phyloP scores from a whole-genome alignment of 2,113 vertebrate species.

The Pomatorhinus ruficollis region DNA sequence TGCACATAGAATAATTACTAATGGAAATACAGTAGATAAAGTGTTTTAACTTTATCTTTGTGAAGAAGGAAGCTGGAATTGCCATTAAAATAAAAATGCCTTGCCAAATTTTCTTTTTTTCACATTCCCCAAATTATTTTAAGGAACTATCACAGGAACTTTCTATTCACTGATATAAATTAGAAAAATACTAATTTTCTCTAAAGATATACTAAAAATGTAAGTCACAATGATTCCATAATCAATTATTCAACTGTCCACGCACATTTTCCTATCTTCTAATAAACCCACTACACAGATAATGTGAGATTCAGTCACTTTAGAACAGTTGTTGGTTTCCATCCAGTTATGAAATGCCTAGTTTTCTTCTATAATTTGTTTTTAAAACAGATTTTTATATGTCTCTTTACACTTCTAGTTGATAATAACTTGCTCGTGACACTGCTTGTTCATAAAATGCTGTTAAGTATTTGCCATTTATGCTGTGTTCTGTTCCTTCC shows the following conservation, averaged over 20 bases:
- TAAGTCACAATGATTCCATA: neutral
- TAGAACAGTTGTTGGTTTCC: neutral
- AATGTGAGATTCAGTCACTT: neutral
- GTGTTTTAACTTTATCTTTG: neutral
- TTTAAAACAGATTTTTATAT: neutral
- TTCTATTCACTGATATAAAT: neutral
- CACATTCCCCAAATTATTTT: neutral
- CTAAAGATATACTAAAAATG: neutral
- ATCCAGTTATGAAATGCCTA: neutral
- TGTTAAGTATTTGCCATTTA: neutral
- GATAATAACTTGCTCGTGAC: neutral
- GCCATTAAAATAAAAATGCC: neutral
- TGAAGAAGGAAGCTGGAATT: neutral
- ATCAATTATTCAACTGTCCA: neutral
- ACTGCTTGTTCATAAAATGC: neutral
- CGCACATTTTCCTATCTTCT: neutral
- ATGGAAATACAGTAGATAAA: neutral
- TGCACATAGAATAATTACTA: neutral
- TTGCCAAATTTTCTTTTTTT: neutral
- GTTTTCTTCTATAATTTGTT: neutral
- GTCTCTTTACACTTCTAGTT: neutral
- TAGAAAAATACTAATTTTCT: neutral
- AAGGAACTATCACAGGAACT: neutral
- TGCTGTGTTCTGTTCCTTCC: neutral
- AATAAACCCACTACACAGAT: neutral